Evolutionary conservation across 2,888 invertebrate genomes (phyloP).

Genomic region (Ferdinandea cuprea): DNA sequence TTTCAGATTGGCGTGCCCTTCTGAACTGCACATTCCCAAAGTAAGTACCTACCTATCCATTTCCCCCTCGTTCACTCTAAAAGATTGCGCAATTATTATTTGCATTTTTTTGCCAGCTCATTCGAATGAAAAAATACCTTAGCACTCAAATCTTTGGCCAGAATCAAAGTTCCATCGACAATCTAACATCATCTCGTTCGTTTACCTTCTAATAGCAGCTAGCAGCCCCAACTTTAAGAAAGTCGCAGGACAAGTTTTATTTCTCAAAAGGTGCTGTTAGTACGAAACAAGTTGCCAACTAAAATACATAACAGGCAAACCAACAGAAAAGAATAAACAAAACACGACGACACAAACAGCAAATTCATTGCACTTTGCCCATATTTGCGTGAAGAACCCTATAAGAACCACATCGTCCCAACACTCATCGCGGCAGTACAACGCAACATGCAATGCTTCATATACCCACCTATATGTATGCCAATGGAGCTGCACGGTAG

Average conservation of each 20-base stretch:
- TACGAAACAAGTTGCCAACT: slow-evolving; percentile 47
- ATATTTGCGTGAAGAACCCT: slow-evolving; percentile 38
- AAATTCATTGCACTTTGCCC: slow-evolving; percentile 65
- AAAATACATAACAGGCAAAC: background rate
- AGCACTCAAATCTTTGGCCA: slow-evolving; percentile 57
- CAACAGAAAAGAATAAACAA: slow-evolving; percentile 11
- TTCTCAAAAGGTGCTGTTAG: slow-evolving; percentile 34
- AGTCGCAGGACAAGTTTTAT: slow-evolving; percentile 65
- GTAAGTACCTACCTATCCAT: background rate
- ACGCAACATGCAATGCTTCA: slow-evolving; percentile 56
- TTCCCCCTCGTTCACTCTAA: slow-evolving; percentile 21
- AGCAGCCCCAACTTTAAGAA: slow-evolving; percentile 48
- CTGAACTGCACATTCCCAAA: background rate
- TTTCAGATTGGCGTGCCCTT: no score
- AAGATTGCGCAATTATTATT: slow-evolving; percentile 55
- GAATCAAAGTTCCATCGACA: slow-evolving; percentile 63
- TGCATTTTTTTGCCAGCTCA: slow-evolving; percentile 4
- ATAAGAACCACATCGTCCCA: slow-evolving; percentile 43
- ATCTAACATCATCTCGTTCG: slow-evolving; percentile 60
- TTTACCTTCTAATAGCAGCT: slow-evolving; percentile 22
- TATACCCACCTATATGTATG: slow-evolving; percentile 7
- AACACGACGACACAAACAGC: slow-evolving; percentile 17
- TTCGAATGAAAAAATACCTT: slow-evolving; percentile 20
- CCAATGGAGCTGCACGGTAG: slow-evolving; percentile 51
- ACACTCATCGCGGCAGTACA: slow-evolving; percentile 52